phyloP scores from a whole-genome alignment of 2,113 vertebrate species.

The Hymenochirus boettgeri region DNA sequence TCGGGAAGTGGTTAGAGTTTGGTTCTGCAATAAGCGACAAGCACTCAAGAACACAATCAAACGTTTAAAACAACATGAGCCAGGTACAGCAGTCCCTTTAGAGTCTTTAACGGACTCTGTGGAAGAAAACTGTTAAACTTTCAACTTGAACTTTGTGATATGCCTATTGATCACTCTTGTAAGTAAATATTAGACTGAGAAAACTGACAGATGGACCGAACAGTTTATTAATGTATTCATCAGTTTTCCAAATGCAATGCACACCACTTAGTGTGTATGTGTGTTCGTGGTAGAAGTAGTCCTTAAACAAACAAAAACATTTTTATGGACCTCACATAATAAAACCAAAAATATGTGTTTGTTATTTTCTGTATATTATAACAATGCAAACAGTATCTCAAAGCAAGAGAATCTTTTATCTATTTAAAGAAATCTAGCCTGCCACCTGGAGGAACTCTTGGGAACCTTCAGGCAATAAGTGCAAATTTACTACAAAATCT shows the following conservation, averaged over 20 bases:
- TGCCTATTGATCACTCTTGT: conserved; percentile 56
- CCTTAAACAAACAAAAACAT: conserved; percentile 52
- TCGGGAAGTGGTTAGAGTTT: conserved; percentile 97
- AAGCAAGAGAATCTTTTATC: conserved; percentile 62
- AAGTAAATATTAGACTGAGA: conserved; percentile 66
- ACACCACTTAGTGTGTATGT: conserved; percentile 63
- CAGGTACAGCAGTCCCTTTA: conserved; percentile 70
- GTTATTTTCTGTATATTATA: conserved; percentile 69
- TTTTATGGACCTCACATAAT: conserved; percentile 78
- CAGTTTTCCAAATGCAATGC: conserved; percentile 66
- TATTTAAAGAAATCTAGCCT: conserved; percentile 78
- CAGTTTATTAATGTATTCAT: conserved; percentile 56
- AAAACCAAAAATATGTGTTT: conserved; percentile 79
- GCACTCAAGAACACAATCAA: conserved; percentile 99
- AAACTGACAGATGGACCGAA: conserved; percentile 63
- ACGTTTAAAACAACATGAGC: conserved; percentile 93
- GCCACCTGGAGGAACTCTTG: conserved; percentile 68
- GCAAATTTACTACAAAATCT: conserved; percentile 75
- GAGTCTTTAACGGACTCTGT: conserved; percentile 87
- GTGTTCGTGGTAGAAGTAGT: conserved; percentile 65
- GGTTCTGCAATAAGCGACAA: conserved; percentile 99
- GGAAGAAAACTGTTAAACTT: conserved; percentile 81
- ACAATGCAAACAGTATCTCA: conserved; percentile 68
- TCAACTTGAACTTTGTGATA: conserved; percentile 53
- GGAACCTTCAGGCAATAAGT: conserved; percentile 74